Base-by-base conservation (phyloP, 2,797 vertebrate genomes). In the Otolemur crassicaudatus region DNA sequence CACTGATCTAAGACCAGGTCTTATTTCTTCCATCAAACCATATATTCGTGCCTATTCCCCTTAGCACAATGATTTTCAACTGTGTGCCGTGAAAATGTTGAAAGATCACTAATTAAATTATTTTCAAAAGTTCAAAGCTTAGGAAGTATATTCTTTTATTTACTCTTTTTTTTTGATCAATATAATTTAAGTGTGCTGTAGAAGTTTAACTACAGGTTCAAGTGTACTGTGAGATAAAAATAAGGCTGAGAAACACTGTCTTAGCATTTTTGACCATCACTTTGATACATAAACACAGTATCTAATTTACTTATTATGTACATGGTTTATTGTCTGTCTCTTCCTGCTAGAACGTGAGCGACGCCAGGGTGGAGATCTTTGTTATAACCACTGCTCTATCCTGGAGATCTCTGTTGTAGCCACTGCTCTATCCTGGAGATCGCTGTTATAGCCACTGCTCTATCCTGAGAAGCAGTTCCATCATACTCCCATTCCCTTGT, bases 401-500 rank as follows among this genome's bases (percentile, higher is more conserved):
- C 56, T 43, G 40, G 40, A 43, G 40, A 43, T 43, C 40, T 43
- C 40, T 43, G 40, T 43, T 43, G 7, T 43, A 43, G 40, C 40
- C 40, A 43, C 40, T 43, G 40, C 40, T 43, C 40, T 43, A 43
- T 43, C 40, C 40, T 7, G 23, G 73, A 5, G 8, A 16, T 37
- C 56, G 73, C 29, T 22, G 14, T 43, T 58, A 16, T 11, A 61
- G 7, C 49, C 79, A 29, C 37, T 8, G 22, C n/a, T 31, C 46
- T 34, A 3, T 29, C 31, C 56, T 43, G 40, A 83, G 76, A 77
- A 37, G 70, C 9, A 14, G 49, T n/a, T 80, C 37, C 17, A 20
- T 29, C n/a, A 0, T 40, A 43, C 12, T 13, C 75, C 29, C 20
- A 2, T 11, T 2, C 3, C 27, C 25, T 14, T 29, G 22, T 20